Percentiles rank a stretch among this genome's conserved stretches.
Conservation (phyloP, 1,140 invertebrate species). For the Mesaphorura yosii region DNA sequence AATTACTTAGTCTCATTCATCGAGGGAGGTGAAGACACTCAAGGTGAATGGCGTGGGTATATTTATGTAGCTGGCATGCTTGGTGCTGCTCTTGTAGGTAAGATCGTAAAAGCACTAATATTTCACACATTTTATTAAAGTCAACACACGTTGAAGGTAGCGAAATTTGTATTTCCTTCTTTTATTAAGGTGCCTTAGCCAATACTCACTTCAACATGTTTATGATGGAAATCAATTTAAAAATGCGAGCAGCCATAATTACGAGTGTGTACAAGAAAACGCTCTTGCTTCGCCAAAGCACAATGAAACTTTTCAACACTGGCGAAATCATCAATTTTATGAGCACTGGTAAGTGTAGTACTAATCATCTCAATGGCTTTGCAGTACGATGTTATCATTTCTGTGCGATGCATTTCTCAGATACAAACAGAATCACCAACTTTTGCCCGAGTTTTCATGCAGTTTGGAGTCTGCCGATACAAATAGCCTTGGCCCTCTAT, state of each 20-base stretch:
- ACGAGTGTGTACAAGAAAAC: constrained; percentile 78
- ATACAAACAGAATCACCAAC: constrained; percentile 70
- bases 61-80: constrained; percentile 64
- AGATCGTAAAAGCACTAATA: constrained; percentile 16
- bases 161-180: constrained; percentile 22
- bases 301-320: constrained; percentile 40
- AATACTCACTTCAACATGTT: constrained; percentile 81
- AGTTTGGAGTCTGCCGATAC: constrained; percentile 67
- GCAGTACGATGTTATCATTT: no score
- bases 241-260: constrained; percentile 72
- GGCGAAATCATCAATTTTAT: constrained; percentile 94
- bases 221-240: constrained; percentile 70
- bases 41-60: constrained; percentile 48
- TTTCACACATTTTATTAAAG: constrained; percentile 3
- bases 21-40: constrained; percentile 50
- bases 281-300: constrained; percentile 44
- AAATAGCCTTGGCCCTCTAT: constrained; percentile 68
- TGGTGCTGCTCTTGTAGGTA: constrained; percentile 51
- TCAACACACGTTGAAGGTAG: neutral
- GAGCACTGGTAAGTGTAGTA: constrained; percentile 77
- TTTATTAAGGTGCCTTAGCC: constrained; percentile 53
- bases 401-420: no score
- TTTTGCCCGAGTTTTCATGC: constrained; percentile 91
- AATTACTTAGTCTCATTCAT: constrained; percentile 70
- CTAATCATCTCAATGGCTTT: constrained; percentile 5